These are phyloP conservation scores for Crocuta crocuta DNA, from an alignment of 2,113 vertebrate species.

Conservation along the genomic window DNA sequence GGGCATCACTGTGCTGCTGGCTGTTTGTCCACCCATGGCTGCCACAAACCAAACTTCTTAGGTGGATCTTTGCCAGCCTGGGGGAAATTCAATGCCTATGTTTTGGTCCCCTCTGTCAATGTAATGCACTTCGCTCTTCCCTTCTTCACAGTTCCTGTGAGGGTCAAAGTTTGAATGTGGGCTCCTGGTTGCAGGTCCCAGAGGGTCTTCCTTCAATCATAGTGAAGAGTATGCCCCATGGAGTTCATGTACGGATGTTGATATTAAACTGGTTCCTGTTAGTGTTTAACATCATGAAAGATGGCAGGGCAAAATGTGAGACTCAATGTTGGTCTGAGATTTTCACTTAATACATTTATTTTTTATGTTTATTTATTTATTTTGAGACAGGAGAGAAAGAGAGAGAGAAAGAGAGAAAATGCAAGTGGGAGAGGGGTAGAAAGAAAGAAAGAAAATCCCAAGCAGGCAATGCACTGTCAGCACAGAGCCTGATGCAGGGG, in stretches of 20 bases:
- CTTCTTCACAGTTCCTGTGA: background rate
- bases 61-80: fast-evolving
- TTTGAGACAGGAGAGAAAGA: too few relatives aligned
- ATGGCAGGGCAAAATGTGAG: background rate
- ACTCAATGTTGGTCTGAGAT: background rate
- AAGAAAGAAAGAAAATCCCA: too few relatives aligned
- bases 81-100: background rate
- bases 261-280: background rate
- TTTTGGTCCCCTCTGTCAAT: background rate
- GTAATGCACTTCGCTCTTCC: background rate
- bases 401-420: too few relatives aligned
- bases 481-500: too few relatives aligned
- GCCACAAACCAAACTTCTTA: background rate
- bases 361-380: too few relatives aligned
- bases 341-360: background rate
- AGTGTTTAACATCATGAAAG: background rate
- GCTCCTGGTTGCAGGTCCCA: fast-evolving
- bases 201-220: background rate
- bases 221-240: background rate
- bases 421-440: too few relatives aligned
- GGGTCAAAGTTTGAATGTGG: background rate
- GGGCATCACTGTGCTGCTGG: constrained; percentile 81
- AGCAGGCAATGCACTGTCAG: too few relatives aligned
- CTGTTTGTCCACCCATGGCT: background rate
- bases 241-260: background rate